Evolutionary conservation across 2,888 invertebrate genomes (phyloP).

Genomic region (Heliconius sara): DNA sequence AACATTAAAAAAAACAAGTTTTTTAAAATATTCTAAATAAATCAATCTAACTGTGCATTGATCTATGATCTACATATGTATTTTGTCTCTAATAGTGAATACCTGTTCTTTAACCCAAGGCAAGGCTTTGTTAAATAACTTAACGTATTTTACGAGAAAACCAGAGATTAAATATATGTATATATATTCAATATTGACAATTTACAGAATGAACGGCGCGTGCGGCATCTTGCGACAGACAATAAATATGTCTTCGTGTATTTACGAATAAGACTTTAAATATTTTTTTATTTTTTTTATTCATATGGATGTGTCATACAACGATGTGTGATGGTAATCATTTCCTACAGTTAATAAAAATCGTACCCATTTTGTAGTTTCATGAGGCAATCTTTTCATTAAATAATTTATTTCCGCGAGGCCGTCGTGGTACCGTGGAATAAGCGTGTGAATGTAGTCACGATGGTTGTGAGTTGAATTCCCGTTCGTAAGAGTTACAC

Average conservation of each 20-base stretch:
- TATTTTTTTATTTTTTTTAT: neutral
- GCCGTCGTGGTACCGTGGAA: too few species aligned
- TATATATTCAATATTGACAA: slow-evolving; percentile 9
- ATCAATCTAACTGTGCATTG: neutral
- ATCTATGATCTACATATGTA: neutral
- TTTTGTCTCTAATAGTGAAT: neutral
- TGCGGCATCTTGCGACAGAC: neutral
- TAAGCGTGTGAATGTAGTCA: too few species aligned
- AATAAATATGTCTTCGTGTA: neutral
- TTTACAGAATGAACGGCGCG: neutral
- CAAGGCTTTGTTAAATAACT: neutral
- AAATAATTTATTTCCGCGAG: too few species aligned
- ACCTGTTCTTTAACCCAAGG: neutral
- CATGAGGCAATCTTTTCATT: too few species aligned
- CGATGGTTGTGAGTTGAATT: too few species aligned
- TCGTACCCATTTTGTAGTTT: too few species aligned
- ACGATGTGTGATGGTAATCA: too few species aligned
- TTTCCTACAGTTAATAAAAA: too few species aligned
- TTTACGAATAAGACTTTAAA: neutral
- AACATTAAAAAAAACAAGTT: neutral
- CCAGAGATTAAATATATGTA: neutral
- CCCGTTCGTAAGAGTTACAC: too few species aligned
- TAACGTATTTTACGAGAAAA: neutral
- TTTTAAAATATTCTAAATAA: neutral
- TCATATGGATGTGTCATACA: neutral